phyloP scores from a whole-genome alignment of 2,113 vertebrate species.

The Anas platyrhynchos region DNA sequence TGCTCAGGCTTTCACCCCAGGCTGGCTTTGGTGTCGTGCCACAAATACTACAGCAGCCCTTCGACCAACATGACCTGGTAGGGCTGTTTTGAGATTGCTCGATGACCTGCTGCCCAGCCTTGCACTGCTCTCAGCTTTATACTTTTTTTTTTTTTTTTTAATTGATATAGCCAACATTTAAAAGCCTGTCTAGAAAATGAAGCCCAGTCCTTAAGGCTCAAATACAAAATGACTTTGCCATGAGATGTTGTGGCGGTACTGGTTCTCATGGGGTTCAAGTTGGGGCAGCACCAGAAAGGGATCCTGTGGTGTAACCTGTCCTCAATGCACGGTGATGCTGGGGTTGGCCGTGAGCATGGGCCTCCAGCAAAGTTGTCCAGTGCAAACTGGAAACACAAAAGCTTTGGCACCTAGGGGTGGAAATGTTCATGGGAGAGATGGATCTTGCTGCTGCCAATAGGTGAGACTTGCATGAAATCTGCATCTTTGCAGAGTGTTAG shows the following conservation, averaged over 20 bases:
- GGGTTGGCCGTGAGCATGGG: accelerated
- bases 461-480: not conserved
- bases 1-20: not conserved
- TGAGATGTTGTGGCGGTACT: accelerated
- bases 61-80: not conserved
- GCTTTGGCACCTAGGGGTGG: not conserved
- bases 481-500: not conserved
- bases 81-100: not conserved
- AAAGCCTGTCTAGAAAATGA: not conserved
- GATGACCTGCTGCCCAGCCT: not conserved
- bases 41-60: not conserved
- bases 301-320: accelerated
- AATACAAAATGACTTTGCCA: not conserved
- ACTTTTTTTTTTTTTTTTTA: not conserved
- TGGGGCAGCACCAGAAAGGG: not conserved
- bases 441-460: not conserved
- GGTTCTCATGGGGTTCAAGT: not conserved
- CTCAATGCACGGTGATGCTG: accelerated
- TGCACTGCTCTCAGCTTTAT: not conserved
- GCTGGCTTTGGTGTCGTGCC: not conserved
- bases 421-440: not conserved
- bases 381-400: not conserved
- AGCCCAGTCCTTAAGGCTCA: not conserved
- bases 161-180: not conserved
- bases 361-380: not conserved